A percentile compares a stretch with the other conserved stretches of the same genome.
Conservation (phyloP, 1,140 invertebrate species). For the Atta colombica region DNA sequence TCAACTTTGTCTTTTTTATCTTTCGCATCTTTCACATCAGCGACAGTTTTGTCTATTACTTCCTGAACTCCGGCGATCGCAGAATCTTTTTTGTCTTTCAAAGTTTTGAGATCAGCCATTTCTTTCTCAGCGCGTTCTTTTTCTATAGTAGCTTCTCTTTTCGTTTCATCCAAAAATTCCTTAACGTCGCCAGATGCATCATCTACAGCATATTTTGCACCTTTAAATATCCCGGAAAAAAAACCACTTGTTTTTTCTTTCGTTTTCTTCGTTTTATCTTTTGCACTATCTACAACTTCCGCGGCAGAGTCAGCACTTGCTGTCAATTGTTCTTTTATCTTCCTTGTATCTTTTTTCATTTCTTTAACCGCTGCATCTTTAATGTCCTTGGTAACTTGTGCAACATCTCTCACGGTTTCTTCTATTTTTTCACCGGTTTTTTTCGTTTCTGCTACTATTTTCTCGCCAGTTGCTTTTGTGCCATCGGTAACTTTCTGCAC, state of each 20-base stretch:
- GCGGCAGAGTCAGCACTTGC: no score
- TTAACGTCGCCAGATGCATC: conserved; percentile 77
- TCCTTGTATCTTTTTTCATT: no score
- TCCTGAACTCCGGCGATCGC: not conserved
- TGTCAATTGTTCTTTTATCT: no score
- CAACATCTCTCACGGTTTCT: conserved; percentile 19
- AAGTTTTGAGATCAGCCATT: not conserved
- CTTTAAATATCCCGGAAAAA: conserved; percentile 45
- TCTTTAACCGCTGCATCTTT: no score
- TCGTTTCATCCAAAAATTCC: conserved; percentile 25
- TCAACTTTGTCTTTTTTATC: conserved; percentile 62
- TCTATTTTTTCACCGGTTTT: not conserved
- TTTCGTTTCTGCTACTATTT: not conserved
- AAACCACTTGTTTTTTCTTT: conserved; percentile 45
- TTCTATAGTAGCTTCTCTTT: not conserved
- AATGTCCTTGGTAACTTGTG: conserved; percentile 31
- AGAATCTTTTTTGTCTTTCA: not conserved
- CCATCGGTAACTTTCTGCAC: not conserved
- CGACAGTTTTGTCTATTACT: conserved; percentile 33
- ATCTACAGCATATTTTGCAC: conserved; percentile 72
- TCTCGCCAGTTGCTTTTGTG: conserved; percentile 5
- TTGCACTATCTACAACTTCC: no score
- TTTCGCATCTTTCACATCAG: conserved; percentile 57
- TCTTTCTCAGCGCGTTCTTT: conserved; percentile 38
- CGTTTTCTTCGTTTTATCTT: no score